Conservation (phyloP, 2,113 vertebrate species). For the Aegotheles bennettii region DNA sequence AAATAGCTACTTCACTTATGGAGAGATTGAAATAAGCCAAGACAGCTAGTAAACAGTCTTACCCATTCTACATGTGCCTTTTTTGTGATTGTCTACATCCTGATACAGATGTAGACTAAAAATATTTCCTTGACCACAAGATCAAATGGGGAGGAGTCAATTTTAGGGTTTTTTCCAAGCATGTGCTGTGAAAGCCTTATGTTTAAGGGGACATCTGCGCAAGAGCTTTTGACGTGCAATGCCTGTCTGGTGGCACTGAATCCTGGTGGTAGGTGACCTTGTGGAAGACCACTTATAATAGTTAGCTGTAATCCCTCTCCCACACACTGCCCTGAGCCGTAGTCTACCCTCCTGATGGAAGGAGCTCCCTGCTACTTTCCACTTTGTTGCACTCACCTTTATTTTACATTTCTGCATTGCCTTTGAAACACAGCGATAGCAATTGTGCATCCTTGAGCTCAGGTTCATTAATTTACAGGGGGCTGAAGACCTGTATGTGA, state of each 20-base stretch:
- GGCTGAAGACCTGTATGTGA: not conserved
- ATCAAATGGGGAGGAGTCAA: not conserved
- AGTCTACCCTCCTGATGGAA: not conserved
- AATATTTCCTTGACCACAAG: not conserved
- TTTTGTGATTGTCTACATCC: not conserved
- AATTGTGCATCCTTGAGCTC: not conserved
- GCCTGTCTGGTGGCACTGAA: not conserved
- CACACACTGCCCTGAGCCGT: not conserved
- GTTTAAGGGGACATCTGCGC: not conserved
- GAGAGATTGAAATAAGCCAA: not conserved
- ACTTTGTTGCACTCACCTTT: not conserved
- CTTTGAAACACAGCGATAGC: not conserved
- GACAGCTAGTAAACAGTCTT: not conserved
- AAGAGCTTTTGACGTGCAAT: not conserved
- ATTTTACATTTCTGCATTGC: not conserved
- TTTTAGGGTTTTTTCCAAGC: not conserved
- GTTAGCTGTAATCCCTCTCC: not conserved
- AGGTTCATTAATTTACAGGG: not conserved
- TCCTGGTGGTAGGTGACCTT: not conserved
- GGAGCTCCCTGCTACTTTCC: not conserved
- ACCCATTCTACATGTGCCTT: not conserved
- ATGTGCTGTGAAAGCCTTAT: not conserved
- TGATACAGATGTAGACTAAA: not conserved
- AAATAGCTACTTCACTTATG: not conserved
- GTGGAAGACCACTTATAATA: not conserved